phyloP scores from a whole-genome alignment of 2,888 invertebrate species.

The Hymenopus coronatus region DNA sequence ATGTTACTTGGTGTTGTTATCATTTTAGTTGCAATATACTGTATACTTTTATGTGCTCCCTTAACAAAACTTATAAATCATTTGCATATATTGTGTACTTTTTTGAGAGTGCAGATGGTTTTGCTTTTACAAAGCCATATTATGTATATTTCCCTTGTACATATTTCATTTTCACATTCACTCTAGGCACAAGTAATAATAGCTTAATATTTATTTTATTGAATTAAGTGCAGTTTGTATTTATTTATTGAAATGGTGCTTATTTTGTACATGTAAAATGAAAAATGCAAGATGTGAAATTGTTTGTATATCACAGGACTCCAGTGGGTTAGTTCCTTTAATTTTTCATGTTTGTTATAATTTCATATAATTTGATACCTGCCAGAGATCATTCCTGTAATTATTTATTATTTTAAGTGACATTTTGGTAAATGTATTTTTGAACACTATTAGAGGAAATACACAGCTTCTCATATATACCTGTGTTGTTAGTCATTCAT shows the following conservation, averaged over 20 bases:
- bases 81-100: not conserved
- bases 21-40: not conserved
- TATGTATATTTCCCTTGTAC: not conserved
- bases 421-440: conserved; percentile 21
- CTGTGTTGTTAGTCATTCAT: not conserved
- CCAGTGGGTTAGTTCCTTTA: conserved; percentile 6
- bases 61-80: not conserved
- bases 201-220: not conserved
- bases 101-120: not conserved
- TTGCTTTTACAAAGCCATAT: not conserved
- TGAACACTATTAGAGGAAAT: conserved; percentile 10
- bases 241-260: not conserved
- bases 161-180: not conserved
- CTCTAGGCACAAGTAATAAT: not conserved
- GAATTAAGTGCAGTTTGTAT: not conserved
- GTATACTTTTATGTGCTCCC: not conserved
- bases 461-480: conserved; percentile 15
- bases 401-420: not conserved
- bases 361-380: not conserved
- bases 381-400: not conserved
- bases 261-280: not conserved
- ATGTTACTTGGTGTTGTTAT: not conserved
- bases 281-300: not conserved
- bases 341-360: not conserved
- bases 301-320: conserved; percentile 11